Evolutionary conservation across 2,888 invertebrate genomes (phyloP).

Genomic region (Baccha elongata): DNA sequence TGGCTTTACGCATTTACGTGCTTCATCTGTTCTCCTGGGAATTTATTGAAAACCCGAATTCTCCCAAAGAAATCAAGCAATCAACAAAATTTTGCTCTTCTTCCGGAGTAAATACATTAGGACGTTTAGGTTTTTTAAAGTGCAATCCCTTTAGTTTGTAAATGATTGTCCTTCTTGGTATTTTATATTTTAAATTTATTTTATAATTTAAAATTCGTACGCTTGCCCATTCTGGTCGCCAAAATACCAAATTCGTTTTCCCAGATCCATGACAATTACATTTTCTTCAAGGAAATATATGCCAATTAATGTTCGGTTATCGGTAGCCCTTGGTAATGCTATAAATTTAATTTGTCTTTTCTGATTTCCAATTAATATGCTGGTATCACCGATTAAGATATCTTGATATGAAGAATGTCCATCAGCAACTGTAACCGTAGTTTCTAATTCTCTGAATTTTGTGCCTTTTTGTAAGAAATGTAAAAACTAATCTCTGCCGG

Average conservation of each 20-base stretch:
- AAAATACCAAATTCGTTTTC: too few relatives aligned
- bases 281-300: not conserved
- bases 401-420: not conserved
- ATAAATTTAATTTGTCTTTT: too few relatives aligned
- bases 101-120: conserved; percentile 14
- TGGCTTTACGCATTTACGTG: conserved; percentile 69
- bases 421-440: not conserved
- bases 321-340: not conserved
- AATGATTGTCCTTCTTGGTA: conserved; percentile 20
- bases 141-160: conserved; percentile 11
- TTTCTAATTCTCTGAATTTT: not conserved
- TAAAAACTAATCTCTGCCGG: not conserved
- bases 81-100: conserved; percentile 8
- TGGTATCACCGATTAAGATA: not conserved
- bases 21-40: conserved; percentile 54
- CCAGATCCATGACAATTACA: not conserved
- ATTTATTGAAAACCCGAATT: conserved; percentile 14
- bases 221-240: too few relatives aligned
- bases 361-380: too few relatives aligned
- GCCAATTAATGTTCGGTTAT: not conserved
- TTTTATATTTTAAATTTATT: conserved; percentile 17
- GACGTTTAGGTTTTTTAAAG: not conserved
- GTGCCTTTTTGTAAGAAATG: not conserved
- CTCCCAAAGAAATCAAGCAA: conserved; percentile 21
- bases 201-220: too few relatives aligned